Conservation (phyloP, 2,888 invertebrate genomes). For the Syrphus vitripennis region DNA sequence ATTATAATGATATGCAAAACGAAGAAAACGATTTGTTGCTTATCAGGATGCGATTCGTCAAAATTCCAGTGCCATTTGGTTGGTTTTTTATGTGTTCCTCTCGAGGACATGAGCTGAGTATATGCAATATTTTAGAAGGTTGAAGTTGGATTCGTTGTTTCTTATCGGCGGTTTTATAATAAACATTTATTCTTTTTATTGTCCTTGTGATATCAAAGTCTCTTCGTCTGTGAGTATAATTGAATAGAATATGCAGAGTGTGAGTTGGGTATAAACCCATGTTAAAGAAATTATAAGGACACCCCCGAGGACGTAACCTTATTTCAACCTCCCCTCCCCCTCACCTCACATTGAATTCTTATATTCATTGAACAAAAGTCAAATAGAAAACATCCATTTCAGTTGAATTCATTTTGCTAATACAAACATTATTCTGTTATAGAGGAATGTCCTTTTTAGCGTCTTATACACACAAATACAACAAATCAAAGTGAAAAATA, state of each 20-base stretch:
- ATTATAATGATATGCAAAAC: constrained; percentile 73
- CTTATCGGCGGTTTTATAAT: constrained; percentile 56
- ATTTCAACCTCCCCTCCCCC: not conserved
- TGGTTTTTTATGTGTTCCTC: constrained; percentile 58
- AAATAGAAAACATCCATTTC: constrained; percentile 61
- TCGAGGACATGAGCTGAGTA: constrained; percentile 51
- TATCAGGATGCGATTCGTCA: constrained; percentile 74
- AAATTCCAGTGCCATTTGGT: constrained; percentile 72
- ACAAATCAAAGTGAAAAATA: constrained; percentile 68
- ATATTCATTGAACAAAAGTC: constrained; percentile 37
- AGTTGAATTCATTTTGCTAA: constrained; percentile 63
- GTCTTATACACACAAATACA: constrained; percentile 54
- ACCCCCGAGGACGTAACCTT: constrained; percentile 9
- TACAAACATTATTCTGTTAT: constrained; percentile 51
- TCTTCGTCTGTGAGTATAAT: constrained; percentile 7
- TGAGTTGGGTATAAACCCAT: not conserved
- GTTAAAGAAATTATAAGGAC: not conserved
- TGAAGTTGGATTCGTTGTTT: constrained; percentile 46
- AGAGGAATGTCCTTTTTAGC: constrained; percentile 64
- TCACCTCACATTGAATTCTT: too few species aligned
- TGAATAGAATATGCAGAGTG: not conserved
- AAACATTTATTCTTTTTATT: constrained; percentile 55
- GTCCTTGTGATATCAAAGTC: constrained; percentile 59
- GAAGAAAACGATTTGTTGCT: constrained; percentile 71
- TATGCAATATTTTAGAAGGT: constrained; percentile 1